Evolutionary conservation across 2,888 invertebrate species (phyloP), one percentile per base, ranked within the genome.

Genomic region (Chloroclysta siterata): DNA sequence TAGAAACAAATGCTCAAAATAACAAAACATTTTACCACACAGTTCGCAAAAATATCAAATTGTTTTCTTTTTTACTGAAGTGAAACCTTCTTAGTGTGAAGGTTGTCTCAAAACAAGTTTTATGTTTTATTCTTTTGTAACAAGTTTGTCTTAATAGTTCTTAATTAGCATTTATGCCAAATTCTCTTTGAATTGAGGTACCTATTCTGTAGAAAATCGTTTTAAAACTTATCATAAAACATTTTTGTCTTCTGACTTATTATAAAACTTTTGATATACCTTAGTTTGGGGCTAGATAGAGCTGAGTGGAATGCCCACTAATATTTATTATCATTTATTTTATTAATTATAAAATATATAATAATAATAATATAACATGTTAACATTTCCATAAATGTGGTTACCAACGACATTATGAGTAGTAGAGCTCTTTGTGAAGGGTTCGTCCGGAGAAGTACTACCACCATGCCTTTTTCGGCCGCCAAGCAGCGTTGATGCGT

Each of bases 31-130:
- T 63, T 53, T 15, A 44, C 48, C 57, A 63, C 22, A 52, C 44
- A 36, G 41, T 48, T 60, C 10, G 22, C 17, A 4, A 47, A 41
- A 53, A 47, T 54, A 59, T 14, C 15, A 50, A 52, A 53, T 50
- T 28, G 13, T 56, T 44, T 39, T 39, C 8, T 47, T 69, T 68
- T 62, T 62, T 47, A 69, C 39, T 53, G 8, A 61, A 60, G 57
- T 62, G 65, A 62, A 66, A 63, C 44, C 33, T 33, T 61, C 61
- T 11, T 56, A 59, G 48, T 55, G 44, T 47, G 59, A 70, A 70
- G 70, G 70, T 59, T 66, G 53, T 57, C 58, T 60, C 53, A 62
- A 59, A 69, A 67, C 50, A 48, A 62, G 64, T 67, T 56, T 63
- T 36, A 14, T 29, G 48, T 54, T 55, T 53, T 63, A 53, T 47